Base-by-base conservation (phyloP, 2,888 invertebrate species). In the Coleophora flavipennella region DNA sequence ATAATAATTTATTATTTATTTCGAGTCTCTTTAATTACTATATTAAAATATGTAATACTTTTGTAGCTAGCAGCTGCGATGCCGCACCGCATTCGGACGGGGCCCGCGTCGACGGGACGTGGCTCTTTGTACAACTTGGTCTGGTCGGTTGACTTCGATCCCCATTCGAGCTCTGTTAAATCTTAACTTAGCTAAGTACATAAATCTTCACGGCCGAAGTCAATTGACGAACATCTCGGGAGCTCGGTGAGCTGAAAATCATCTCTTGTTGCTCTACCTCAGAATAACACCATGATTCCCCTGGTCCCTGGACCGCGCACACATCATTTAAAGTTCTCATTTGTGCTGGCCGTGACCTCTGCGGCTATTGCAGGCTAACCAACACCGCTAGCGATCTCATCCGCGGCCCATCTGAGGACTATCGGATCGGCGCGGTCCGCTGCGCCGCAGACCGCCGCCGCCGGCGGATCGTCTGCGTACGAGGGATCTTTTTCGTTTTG, bases 1-100 rank as follows among this genome's bases (percentile, higher is more conserved):
- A 74, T 84, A 84, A 81, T 84, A 84, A 84, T 83, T 84, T 84
- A 84, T 84, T 84, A 84, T 84, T 84, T 84, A 84, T 84, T 84
- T 80, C 73, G 83, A 84, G 83, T 83, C 83, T 84, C 81, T 80
- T 77, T 81, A 79, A 80, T n/a, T n/a, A n/a, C 74, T 81, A 62
- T 81, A 76, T 73, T 73, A 70, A 25, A 11, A 29, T 8, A 29
- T 29, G 29, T n/a, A 13, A 76, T 76, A 71, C 69, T 74, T 70
- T 67, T 70, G 68, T 76, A 71, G 63, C 72, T 66, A 70, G 71
- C 71, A 73, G 77, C 68, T 71, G 73, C 73, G 75, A 77, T 64
- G 71, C 73, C 77, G 76, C 83, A 79, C 79, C 79, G 81, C 83
- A 75, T 62, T 66, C 79, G 71, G 73, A 72, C 76, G 79, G 65